Percentiles rank a stretch among this genome's conserved stretches.
Conservation (phyloP, 1,140 invertebrate species). For the Pseudomyrmex dendroicus region DNA sequence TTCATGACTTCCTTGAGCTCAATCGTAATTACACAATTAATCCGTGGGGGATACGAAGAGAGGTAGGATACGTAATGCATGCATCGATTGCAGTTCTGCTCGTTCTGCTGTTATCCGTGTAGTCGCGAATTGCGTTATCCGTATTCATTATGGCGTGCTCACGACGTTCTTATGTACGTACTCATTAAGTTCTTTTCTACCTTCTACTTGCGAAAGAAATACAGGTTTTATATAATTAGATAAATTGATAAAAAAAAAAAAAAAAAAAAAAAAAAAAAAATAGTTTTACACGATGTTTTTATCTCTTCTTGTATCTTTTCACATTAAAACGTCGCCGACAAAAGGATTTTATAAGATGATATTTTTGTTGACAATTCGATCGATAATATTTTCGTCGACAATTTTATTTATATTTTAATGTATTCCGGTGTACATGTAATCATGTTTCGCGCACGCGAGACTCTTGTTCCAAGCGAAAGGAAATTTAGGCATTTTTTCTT, state of each 20-base stretch:
- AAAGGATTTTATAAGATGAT: no score
- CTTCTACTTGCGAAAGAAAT: not conserved
- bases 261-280: no score
- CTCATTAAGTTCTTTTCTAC: conserved; percentile 9
- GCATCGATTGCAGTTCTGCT: conserved; percentile 45
- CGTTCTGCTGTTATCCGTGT: conserved; percentile 15
- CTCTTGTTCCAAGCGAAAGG: not conserved
- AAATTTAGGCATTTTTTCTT: conserved; percentile 51
- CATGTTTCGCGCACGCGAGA: not conserved
- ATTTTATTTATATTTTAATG: not conserved
- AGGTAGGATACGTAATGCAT: conserved; percentile 66
- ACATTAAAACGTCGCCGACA: no score
- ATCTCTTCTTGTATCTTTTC: no score
- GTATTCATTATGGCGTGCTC: conserved; percentile 28
- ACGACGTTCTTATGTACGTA: conserved; percentile 5
- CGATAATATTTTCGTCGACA: no score
- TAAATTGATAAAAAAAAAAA: no score
- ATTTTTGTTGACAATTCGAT: no score
- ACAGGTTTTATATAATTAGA: no score
- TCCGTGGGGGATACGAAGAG: conserved; percentile 27
- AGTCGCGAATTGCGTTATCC: conserved; percentile 15
- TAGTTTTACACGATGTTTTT: no score
- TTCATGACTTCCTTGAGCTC: conserved; percentile 66
- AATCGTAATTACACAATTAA: conserved; percentile 66
- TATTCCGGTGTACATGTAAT: not conserved